These are phyloP conservation scores for Echinops telfairi DNA, from an alignment of 2,113 vertebrate species.

Conservation along the genomic window DNA sequence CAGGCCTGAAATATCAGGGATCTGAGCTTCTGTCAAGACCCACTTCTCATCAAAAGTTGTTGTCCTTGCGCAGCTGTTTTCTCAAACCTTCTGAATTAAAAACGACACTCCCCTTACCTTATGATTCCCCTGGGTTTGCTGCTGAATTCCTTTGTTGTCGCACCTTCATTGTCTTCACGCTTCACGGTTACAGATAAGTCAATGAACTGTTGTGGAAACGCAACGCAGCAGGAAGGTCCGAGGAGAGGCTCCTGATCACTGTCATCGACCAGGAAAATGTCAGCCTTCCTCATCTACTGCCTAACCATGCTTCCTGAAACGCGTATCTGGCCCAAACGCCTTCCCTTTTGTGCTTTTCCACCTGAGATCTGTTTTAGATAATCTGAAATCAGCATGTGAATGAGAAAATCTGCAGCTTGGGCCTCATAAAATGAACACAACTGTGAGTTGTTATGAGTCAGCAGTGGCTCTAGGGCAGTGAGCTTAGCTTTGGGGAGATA, in stretches of 20 bases:
- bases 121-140: conserved; percentile 70
- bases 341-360: neutral
- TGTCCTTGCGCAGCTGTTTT: conserved; percentile 80
- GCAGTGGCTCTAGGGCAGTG: too few species aligned
- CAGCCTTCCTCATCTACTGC: neutral
- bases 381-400: conserved; percentile 14
- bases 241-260: conserved; percentile 26
- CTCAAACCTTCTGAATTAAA: conserved; percentile 81
- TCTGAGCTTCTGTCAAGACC: conserved; percentile 84
- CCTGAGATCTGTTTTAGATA: neutral
- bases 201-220: conserved; percentile 71
- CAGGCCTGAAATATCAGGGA: conserved; percentile 82
- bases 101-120: conserved; percentile 46
- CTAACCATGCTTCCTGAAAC: neutral
- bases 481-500: neutral
- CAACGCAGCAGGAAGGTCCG: neutral
- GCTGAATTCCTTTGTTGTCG: conserved; percentile 71
- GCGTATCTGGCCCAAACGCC: neutral
- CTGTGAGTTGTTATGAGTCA: too few species aligned
- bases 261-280: conserved; percentile 38
- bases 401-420: neutral
- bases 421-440: neutral
- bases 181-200: conserved; percentile 69
- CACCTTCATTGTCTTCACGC: conserved; percentile 70
- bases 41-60: conserved; percentile 80